A percentile compares a stretch with the other conserved stretches of the same genome.
Evolutionary conservation across 2,113 vertebrate genomes (phyloP).

Genomic region (Ptilonorhynchus violaceus): DNA sequence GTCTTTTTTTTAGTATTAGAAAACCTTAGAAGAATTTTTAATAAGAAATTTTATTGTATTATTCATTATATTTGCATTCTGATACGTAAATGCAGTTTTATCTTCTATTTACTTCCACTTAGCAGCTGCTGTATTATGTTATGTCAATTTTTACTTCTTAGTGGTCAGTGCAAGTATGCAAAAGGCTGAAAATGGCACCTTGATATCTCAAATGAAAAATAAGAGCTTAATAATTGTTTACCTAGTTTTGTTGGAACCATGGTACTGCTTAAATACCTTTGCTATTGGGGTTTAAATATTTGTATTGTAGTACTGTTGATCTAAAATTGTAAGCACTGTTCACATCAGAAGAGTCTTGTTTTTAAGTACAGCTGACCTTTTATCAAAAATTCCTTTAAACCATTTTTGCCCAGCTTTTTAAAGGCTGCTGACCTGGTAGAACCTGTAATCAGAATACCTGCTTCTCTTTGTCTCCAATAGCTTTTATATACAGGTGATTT

Average conservation of each 20-base stretch:
- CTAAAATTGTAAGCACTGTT: neutral
- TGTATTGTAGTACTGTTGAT: neutral
- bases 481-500: constrained; percentile 97
- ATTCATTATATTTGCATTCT: neutral
- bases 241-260: neutral
- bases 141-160: neutral
- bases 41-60: neutral
- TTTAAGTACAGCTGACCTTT: neutral
- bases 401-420: neutral
- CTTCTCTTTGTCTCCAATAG: constrained; percentile 61
- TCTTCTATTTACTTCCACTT: neutral
- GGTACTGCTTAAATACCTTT: neutral
- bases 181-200: neutral
- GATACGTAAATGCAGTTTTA: neutral
- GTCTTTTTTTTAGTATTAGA: neutral
- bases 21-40: neutral
- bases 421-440: neutral
- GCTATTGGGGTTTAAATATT: neutral
- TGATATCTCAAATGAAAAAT: neutral
- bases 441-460: neutral
- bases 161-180: neutral
- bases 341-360: neutral
- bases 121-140: neutral
- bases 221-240: neutral
- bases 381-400: neutral